Conservation (phyloP, 1,140 invertebrate species). For the Drosophila yakuba region DNA sequence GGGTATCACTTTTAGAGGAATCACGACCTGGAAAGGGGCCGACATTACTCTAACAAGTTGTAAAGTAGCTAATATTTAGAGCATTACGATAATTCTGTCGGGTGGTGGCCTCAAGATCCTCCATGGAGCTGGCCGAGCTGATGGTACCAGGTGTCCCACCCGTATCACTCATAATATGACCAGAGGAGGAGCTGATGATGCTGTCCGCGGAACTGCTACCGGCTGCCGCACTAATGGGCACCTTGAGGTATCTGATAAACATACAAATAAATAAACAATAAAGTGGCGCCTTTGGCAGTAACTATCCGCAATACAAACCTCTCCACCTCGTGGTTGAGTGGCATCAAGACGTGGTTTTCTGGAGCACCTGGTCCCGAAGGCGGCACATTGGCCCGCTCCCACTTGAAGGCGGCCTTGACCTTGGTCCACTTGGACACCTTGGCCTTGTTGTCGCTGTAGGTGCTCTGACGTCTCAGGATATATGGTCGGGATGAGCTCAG, state of each 20-base stretch:
- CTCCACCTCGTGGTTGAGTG: constrained; percentile 81
- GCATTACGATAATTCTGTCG: constrained; percentile 61
- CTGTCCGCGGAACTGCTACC: constrained; percentile 86
- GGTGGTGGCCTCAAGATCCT: constrained; percentile 69
- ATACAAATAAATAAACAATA: background rate
- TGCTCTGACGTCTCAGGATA: constrained; percentile 76
- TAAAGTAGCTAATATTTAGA: background rate
- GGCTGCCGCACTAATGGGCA: constrained; percentile 83
- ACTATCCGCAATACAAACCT: constrained; percentile 49
- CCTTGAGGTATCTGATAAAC: constrained; percentile 80
- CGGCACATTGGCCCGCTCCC: constrained; percentile 87
- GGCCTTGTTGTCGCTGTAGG: constrained; percentile 79
- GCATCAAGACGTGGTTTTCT: constrained; percentile 78
- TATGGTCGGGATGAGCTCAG: constrained; percentile 49
- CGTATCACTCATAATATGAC: constrained; percentile 76
- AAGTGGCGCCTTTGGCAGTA: no score
- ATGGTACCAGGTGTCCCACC: constrained; percentile 77
- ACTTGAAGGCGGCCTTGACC: constrained; percentile 92
- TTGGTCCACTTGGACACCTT: constrained; percentile 91
- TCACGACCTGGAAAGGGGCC: constrained; percentile 59
- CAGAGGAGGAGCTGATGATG: constrained; percentile 84
- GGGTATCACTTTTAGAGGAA: constrained; percentile 76
- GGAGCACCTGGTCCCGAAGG: constrained; percentile 69
- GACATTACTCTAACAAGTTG: background rate
- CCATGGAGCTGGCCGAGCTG: constrained; percentile 82